phyloP scores from a whole-genome alignment of 2,888 invertebrate genomes.

The Cinara cedri region DNA sequence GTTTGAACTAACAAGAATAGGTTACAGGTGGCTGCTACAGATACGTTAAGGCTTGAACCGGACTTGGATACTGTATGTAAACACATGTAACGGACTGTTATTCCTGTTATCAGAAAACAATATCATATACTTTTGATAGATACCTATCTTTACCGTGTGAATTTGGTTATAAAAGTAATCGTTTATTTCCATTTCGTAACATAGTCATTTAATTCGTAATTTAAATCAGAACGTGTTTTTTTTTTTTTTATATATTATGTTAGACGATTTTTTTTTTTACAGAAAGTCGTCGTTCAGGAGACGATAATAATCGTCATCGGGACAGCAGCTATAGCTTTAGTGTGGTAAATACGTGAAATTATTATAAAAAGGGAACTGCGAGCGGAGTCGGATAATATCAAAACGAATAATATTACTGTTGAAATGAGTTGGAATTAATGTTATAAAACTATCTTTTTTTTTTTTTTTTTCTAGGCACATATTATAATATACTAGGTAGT shows the following conservation, averaged over 20 bases:
- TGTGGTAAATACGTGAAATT: not conserved
- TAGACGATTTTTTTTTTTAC: not conserved
- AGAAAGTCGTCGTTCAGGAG: not conserved
- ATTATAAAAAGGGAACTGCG: not conserved
- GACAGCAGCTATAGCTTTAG: no score
- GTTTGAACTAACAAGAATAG: no score
- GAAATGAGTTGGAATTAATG: no score
- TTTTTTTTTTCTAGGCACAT: not conserved
- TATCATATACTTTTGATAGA: no score
- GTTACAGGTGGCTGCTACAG: no score
- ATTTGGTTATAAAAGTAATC: not conserved
- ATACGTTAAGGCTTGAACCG: no score
- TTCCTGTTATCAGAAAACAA: no score
- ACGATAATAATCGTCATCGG: not conserved
- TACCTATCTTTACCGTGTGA: no score
- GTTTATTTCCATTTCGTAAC: not conserved
- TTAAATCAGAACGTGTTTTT: not conserved
- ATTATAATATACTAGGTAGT: not conserved
- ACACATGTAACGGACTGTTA: no score
- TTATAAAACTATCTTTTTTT: no score
- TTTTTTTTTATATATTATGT: no score
- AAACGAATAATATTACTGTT: not conserved
- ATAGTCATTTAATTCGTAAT: not conserved
- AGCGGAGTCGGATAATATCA: not conserved
- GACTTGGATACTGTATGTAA: no score